Percentiles rank a stretch among this genome's conserved stretches.
Conservation (phyloP, 2,888 invertebrate genomes). For the Drosophila mayaguana region DNA sequence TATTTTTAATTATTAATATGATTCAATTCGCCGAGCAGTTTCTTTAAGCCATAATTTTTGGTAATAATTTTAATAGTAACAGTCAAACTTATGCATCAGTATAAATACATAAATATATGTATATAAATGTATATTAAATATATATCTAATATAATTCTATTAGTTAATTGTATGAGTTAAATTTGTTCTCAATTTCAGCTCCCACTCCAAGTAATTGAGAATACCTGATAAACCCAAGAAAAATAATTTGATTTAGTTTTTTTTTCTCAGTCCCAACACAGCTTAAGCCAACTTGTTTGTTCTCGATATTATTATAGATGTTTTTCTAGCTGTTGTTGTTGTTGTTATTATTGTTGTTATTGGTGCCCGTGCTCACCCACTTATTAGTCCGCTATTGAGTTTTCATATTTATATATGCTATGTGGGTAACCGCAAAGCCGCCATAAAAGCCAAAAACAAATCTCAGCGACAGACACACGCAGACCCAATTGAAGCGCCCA, state of each 20-base stretch:
- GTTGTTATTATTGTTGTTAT: slow-evolving; percentile 23
- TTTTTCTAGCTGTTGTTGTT: slow-evolving; percentile 21
- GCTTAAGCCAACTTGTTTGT: slow-evolving; percentile 5
- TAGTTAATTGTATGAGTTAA: background rate
- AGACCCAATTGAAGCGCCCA: slow-evolving; percentile 3
- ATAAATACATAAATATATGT: no score
- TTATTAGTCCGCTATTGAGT: slow-evolving; percentile 38
- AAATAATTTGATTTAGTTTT: background rate
- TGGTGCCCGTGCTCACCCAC: slow-evolving; percentile 29
- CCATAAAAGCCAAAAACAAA: slow-evolving; percentile 75
- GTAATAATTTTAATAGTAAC: no score
- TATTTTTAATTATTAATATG: no score
- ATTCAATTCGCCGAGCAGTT: no score
- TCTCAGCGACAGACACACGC: slow-evolving; percentile 57
- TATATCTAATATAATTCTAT: no score
- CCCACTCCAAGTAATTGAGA: background rate
- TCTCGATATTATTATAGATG: slow-evolving; percentile 1
- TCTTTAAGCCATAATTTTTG: no score
- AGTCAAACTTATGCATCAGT: no score
- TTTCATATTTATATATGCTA: slow-evolving; percentile 60
- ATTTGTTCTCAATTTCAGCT: background rate
- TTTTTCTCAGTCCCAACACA: slow-evolving; percentile 20
- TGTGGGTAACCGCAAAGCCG: slow-evolving; percentile 73
- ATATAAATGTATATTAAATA: no score
- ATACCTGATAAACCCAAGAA: background rate